Base-by-base conservation (phyloP, 1,140 invertebrate genomes). In the Caenorhabditis briggsae region DNA sequence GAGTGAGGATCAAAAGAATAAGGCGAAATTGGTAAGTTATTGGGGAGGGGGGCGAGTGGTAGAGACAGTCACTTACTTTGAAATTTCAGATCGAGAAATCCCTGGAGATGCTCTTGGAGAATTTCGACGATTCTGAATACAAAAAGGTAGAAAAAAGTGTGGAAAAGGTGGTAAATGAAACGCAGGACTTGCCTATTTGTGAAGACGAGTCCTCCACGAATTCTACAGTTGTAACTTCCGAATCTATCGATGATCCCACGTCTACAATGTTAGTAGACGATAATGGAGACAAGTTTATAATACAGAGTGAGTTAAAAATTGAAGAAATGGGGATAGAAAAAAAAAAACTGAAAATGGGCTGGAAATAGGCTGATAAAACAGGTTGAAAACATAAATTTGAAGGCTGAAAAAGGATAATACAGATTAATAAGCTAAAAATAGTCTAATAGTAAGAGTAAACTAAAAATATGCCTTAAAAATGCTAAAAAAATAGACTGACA, bases 251-350 rank as follows among this genome's bases (percentile, higher is more conserved):
- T 48, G 82, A 83, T 41, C 12, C 55, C 3, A 61, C 82, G 20
- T 58, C 82, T 5, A 83, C 55, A 11, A 83, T 83, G 55, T 55
- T 58, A 3, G 82, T 61, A 9, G 58, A 83, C 43, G 82, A 58
- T 43, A 61, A 61, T 41, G 70, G 70, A 78, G 70, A 78, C 46
- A 78, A 78, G n/a, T 78, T 78, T 46, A 78, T 78, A 0, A 50
- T 78, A 53, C 70, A 78, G n/a, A 78, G 70, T 78, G 12, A 50
- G 70, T 78, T 61, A 1, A 25, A 25, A 1, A 1, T 61, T 61
- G 11, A 33, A 33, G 33, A 3, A 33, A 3, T 1, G 3, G 33
- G 33, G 3, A 33, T 33, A 33, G 1, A 33, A 33, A 33, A 33
- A 33, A 33, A 33, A 33, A 33, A 3, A 3, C 33, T 33, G 33